Base-by-base conservation (phyloP, 2,888 invertebrate species). In the Pterostichus niger region DNA sequence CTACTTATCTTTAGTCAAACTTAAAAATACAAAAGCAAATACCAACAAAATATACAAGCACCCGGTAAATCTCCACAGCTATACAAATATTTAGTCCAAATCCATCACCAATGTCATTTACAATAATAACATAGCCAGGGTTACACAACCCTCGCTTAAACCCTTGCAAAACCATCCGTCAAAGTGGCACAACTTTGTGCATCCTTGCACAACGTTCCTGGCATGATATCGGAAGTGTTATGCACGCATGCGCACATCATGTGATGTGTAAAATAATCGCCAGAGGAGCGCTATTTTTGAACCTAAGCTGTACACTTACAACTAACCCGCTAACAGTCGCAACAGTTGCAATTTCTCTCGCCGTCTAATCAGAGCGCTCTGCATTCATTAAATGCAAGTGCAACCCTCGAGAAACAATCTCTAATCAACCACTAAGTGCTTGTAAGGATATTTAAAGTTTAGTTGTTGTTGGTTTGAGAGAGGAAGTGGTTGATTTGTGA, bases 71-170 rank as follows among this genome's bases (percentile, higher is more conserved):
- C 2, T 49, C 49, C 2, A 9, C 13, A 49, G 13, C 0, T n/a
- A 5, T 49, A 0, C 46, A 52, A 75, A n/a, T 35, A 68, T 68
- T 52, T 17, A 75, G 75, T 9, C 33, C 46, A 75, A 2, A 4
- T 31, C 52, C 9, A 15, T 75, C 49, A 52, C 10, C 40, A 77
- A 9, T 77, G 40, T 77, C 35, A 56, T 56, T 77, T 56, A 7
- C 49, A 49, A 49, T n/a, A 49, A 49, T 13, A 49, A 49, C 56
- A 56, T n/a, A 17, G 17, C 17, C 56, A 56, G 24, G 15, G 56
- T 15, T 56, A 17, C 13, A 9, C 35, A 64, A 64, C 0, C n/a
- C 24, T 3, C 24, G 1, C 24, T 3, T 24, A 24, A 24, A 24
- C 24, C 24, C 24, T 24, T 2, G 2, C 24, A 2, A 24, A 24